Conservation (phyloP, 2,113 vertebrate species). For the Papio anubis region DNA sequence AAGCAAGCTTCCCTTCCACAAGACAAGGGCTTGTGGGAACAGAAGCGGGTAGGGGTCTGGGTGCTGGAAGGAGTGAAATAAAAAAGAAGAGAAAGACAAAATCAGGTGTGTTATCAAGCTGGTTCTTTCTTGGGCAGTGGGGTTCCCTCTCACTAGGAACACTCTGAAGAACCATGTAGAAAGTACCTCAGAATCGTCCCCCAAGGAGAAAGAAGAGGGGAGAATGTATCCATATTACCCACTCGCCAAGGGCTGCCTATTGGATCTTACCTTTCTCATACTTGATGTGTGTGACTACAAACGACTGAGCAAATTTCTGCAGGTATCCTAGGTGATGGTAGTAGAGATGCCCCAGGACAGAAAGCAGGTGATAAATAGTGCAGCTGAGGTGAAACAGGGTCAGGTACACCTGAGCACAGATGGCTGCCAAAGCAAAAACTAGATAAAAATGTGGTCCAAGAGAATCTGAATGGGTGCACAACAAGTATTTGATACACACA, state of each 20-base stretch:
- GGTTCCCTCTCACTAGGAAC: neutral
- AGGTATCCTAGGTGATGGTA: neutral
- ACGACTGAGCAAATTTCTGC: neutral
- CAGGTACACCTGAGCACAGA: neutral
- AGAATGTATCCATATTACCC: neutral
- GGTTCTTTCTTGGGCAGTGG: neutral
- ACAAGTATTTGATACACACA: neutral
- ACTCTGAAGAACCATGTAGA: neutral
- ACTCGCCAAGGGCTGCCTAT: neutral
- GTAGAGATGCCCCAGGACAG: neutral
- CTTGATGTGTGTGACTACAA: neutral
- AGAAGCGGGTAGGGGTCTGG: neutral
- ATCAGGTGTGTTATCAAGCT: neutral
- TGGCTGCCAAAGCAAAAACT: conserved; percentile 31
- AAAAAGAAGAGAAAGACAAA: neutral
- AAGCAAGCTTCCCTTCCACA: too few species aligned
- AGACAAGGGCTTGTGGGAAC: neutral
- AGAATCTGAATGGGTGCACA: neutral
- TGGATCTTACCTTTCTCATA: neutral
- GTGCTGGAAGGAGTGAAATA: neutral
- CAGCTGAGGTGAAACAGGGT: neutral
- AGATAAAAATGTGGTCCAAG: neutral
- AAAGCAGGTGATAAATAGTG: neutral
- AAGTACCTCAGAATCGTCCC: neutral
- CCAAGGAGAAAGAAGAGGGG: neutral